Evolutionary conservation across 2,113 vertebrate genomes (phyloP).

Genomic region (Misgurnus anguillicaudatus): DNA sequence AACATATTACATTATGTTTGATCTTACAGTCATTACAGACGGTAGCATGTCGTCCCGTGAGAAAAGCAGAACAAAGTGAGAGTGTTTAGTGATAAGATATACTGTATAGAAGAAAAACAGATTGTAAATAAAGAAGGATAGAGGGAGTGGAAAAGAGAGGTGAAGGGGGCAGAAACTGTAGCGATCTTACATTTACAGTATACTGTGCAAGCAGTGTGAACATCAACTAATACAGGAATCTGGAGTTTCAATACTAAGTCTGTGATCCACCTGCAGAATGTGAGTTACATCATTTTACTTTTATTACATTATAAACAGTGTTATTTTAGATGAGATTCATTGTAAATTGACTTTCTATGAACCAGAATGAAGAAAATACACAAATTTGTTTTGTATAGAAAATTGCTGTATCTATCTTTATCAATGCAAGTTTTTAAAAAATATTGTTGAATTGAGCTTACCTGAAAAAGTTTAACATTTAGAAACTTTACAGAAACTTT

Average conservation of each 20-base stretch:
- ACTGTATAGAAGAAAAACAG: not conserved
- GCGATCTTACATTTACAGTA: not conserved
- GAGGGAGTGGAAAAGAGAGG: conserved; percentile 6
- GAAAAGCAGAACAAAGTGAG: conserved; percentile 17
- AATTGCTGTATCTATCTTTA: too few relatives aligned
- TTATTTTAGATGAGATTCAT: not conserved
- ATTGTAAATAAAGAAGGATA: conserved; percentile 14
- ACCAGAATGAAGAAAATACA: not conserved
- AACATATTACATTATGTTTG: not conserved
- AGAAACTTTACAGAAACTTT: too few relatives aligned
- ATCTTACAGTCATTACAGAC: not conserved
- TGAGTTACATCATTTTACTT: not conserved
- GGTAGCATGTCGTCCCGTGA: conserved; percentile 9
- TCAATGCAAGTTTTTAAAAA: too few relatives aligned
- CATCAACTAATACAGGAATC: not conserved
- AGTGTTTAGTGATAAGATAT: conserved; percentile 17
- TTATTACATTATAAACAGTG: not conserved
- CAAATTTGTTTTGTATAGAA: too few relatives aligned
- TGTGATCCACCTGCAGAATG: conserved; percentile 15
- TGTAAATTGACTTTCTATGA: too few relatives aligned
- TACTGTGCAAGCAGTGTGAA: conserved; percentile 4
- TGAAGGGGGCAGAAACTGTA: not conserved
- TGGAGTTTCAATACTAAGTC: not conserved
- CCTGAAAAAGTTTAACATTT: too few relatives aligned
- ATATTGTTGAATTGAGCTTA: too few relatives aligned